Base-by-base conservation (phyloP, 2,113 vertebrate species). In the Lophura nycthemera region DNA sequence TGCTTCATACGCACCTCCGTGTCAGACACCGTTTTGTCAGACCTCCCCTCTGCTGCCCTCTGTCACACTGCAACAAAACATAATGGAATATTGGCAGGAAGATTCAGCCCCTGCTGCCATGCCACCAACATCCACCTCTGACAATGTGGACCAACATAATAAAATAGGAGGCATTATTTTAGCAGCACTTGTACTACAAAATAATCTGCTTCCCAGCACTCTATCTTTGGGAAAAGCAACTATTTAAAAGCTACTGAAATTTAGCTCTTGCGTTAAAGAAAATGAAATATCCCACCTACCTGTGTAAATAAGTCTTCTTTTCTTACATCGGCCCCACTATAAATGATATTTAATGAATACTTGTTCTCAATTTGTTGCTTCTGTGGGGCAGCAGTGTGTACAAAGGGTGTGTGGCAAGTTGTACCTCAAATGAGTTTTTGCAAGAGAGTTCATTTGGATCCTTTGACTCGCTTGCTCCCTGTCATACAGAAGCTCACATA, bases 401-500 rank as follows among this genome's bases (percentile, higher is more conserved):
- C 4, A 17, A 17, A 13, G 20, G 1, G 1, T 24, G 27, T 8
- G 30, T 38, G 17, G 17, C 1, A 6, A 78, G 7, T 1, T 74
- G 24, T 65, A 74, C 14, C 13, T 74, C 36, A 65, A 65, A 60
- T 8, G 1, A 61, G 18, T 34, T 63, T 67, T 67, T 71, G 5
- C 0, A 57, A 19, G 5, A 10, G 48, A n/a, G 18, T 19, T 83
- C 1, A 0, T 47, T 74, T 61, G 45, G 60, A 70, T 14, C n/a
- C 16, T 8, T 13, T 47, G 21, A 54, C 27, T 54, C 52, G 17
- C 29, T 54, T 54, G 15, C 8, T 52, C 34, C 3, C 19, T 25
- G 19, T 43, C 1, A 0, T 45, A 30, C 32, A 59, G 47, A 88
- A 19, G 13, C 32, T 30, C 0, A 0, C 16, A 16, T 18, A 45